phyloP scores from a whole-genome alignment of 2,797 vertebrate genomes.

The Pelochelys cantorii region DNA sequence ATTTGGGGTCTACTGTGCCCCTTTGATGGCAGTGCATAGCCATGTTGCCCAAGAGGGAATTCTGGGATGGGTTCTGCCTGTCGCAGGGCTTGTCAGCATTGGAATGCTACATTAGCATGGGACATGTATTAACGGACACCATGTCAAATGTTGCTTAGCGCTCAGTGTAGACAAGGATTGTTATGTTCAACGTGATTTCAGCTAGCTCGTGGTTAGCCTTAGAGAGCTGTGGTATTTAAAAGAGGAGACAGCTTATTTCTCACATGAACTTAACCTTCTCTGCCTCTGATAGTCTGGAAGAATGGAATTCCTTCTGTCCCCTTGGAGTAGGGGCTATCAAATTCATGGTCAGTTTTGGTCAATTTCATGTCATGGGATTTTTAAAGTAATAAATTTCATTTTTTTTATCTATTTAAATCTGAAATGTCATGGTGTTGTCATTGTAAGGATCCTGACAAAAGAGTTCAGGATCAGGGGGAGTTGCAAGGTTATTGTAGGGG shows the following conservation, averaged over 20 bases:
- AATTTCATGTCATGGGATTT: too few species aligned
- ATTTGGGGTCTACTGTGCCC: not conserved
- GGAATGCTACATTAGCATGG: not conserved
- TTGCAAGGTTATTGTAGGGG: too few species aligned
- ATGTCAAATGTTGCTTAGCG: not conserved
- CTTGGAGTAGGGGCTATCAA: not conserved
- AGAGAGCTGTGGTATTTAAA: not conserved
- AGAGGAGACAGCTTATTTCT: not conserved
- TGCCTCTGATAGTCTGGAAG: not conserved
- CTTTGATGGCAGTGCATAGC: not conserved
- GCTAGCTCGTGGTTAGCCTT: not conserved
- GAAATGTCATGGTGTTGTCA: too few species aligned
- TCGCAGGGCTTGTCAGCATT: not conserved
- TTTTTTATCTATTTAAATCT: too few species aligned
- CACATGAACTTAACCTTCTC: not conserved
- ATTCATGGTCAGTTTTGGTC: too few species aligned
- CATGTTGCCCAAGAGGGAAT: not conserved
- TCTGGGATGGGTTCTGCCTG: not conserved
- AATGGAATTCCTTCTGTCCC: not conserved
- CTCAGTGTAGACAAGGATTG: not conserved
- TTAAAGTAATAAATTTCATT: too few species aligned
- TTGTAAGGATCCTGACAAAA: too few species aligned
- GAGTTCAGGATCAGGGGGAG: too few species aligned
- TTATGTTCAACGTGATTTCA: not conserved
- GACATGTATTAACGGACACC: not conserved